These are phyloP conservation scores for Thereva unica DNA, from an alignment of 2,888 invertebrate species.

Conservation along the genomic window DNA sequence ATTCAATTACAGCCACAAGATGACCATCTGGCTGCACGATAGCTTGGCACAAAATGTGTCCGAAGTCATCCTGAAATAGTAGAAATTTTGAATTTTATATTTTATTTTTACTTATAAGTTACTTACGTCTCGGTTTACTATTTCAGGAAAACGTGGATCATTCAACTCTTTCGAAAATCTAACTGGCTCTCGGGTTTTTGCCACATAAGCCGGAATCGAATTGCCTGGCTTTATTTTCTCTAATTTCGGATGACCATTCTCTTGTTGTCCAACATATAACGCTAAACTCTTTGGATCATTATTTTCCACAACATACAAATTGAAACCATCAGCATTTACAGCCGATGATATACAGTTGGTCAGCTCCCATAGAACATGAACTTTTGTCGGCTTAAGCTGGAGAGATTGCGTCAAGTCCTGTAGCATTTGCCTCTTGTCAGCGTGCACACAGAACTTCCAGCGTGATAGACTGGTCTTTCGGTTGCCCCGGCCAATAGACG, in stretches of 20 bases:
- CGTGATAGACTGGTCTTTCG: constrained; percentile 63
- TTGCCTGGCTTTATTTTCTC: constrained; percentile 46
- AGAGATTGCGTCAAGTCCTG: constrained; percentile 65
- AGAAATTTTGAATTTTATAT: not conserved
- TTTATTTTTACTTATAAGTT: constrained; percentile 37
- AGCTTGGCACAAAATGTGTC: constrained; percentile 65
- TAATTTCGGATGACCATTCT: constrained; percentile 51
- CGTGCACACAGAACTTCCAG: constrained; percentile 66
- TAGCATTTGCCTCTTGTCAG: constrained; percentile 68
- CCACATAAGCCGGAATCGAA: constrained; percentile 55
- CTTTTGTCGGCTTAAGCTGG: constrained; percentile 65
- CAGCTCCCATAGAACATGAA: constrained; percentile 69
- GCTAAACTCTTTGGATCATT: constrained; percentile 54
- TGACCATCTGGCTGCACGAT: constrained; percentile 67
- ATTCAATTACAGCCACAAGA: constrained; percentile 69
- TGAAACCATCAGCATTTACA: constrained; percentile 69
- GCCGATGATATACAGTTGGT: constrained; percentile 68
- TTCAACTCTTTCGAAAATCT: constrained; percentile 57
- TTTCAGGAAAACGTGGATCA: constrained; percentile 62
- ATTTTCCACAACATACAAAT: constrained; percentile 63
- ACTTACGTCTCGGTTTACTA: constrained; percentile 53
- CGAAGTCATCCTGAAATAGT: constrained; percentile 53
- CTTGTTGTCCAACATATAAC: constrained; percentile 53
- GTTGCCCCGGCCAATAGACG: constrained; percentile 47
- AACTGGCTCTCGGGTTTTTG: constrained; percentile 59